Evolutionary conservation across 2,888 invertebrate genomes (phyloP), one percentile per base, ranked within the genome.

Genomic region (Esperia sulphurella): DNA sequence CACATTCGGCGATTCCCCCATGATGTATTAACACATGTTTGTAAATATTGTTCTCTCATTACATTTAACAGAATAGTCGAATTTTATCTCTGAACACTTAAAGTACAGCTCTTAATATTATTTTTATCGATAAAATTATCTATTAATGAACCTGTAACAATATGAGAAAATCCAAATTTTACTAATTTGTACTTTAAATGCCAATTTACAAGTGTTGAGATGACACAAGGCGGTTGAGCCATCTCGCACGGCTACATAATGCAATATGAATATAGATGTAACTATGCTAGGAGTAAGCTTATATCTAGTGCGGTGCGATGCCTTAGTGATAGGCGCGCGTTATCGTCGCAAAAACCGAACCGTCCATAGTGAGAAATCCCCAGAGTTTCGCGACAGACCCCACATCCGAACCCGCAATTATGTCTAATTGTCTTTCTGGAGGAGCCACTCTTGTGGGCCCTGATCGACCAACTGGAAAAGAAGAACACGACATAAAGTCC

Each of bases 151-250:
- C 88, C 88, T 89, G 88, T 85, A 89, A 89, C 88, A 88, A 89
- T 85, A 86, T 78, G 77, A 88, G 76, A 85, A 85, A 87, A 86
- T 88, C 84, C 79, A 83, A 85, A 87, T 84, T 88, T 87, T 86
- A 88, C 88, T 87, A 86, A 84, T 88, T 89, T 89, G 89, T 88
- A 89, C 88, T 89, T 88, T 88, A 88, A 88, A 87, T 88, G 88
- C 87, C 87, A 85, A 87, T 87, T 79, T 79, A 84, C 86, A 85
- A 72, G 83, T 83, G 78, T 77, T 72, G 86, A 85, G 86, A 83
- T 81, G 87, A 80, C 61, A 79, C 87, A 78, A 76, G 70, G 73
- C 70, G 65, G 65, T 76, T 78, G 80, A 71, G 72, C 81, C 87
- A 84, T 77, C 87, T 83, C 87, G 78, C 75, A 79, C 80, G 80